Conservation (phyloP, 2,113 vertebrate genomes). For the Ancistrus triradiatus region DNA sequence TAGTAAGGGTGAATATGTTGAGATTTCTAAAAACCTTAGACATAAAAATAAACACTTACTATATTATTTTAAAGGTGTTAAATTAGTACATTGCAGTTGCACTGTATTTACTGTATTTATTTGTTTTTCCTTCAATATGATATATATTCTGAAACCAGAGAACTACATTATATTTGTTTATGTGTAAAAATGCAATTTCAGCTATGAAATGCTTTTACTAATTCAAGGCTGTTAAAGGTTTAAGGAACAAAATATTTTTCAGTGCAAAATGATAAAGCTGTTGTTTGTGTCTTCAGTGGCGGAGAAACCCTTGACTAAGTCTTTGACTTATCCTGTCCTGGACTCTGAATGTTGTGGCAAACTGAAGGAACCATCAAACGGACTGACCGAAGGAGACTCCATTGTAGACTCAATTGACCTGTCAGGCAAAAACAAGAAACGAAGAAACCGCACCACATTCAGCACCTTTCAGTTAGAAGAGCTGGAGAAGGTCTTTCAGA, state of each 20-base stretch:
- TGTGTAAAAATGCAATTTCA: too few species aligned
- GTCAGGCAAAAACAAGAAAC: constrained; percentile 84
- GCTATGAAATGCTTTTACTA: too few species aligned
- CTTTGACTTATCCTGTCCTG: constrained; percentile 66
- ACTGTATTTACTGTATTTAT: too few species aligned
- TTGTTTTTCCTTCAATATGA: too few species aligned
- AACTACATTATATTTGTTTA: too few species aligned
- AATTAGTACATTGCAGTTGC: too few species aligned
- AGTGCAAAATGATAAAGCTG: background rate
- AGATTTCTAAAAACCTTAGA: too few species aligned
- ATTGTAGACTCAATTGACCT: constrained; percentile 74
- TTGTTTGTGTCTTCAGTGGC: constrained; percentile 38
- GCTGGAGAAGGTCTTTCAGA: constrained; percentile 93
- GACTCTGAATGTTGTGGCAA: constrained; percentile 70
- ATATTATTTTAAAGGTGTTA: too few species aligned
- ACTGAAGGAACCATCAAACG: constrained; percentile 56
- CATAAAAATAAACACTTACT: too few species aligned
- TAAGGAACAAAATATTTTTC: background rate
- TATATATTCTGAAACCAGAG: too few species aligned
- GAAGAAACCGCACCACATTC: constrained; percentile 90
- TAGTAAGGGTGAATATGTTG: too few species aligned
- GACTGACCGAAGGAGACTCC: constrained; percentile 57
- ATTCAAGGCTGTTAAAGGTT: too few species aligned
- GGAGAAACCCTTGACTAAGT: constrained; percentile 73
- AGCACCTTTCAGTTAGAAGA: constrained; percentile 92